A percentile compares a stretch with the other conserved stretches of the same genome.
Conservation (phyloP, 2,797 vertebrate species). For the Spheniscus humboldti region DNA sequence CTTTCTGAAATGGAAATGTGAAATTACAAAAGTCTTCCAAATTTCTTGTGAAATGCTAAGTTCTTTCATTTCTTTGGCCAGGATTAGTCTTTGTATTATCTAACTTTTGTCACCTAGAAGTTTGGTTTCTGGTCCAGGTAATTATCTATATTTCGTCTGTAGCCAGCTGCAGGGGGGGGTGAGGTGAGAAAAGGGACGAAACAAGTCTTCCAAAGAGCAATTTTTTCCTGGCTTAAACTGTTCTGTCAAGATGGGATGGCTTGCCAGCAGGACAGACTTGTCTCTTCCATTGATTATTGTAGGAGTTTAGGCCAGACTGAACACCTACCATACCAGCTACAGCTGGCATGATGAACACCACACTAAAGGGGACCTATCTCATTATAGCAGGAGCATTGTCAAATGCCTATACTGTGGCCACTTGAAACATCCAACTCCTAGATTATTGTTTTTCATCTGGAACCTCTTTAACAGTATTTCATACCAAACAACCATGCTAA, state of each 20-base stretch:
- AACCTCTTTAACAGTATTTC: slow-evolving; percentile 25
- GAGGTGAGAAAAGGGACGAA: not conserved
- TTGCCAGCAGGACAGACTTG: not conserved
- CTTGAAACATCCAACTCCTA: not conserved
- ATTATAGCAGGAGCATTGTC: not conserved
- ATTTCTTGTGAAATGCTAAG: not conserved
- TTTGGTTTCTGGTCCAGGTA: not conserved
- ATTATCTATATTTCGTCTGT: not conserved
- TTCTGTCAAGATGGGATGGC: not conserved
- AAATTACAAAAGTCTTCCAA: not conserved
- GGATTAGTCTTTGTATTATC: not conserved
- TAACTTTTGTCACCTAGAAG: not conserved
- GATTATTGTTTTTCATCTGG: slow-evolving; percentile 6
- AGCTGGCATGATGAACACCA: not conserved
- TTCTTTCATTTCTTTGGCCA: not conserved
- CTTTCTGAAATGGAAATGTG: not conserved
- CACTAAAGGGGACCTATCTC: not conserved
- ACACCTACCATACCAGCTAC: not conserved
- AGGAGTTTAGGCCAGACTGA: not conserved
- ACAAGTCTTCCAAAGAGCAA: not conserved
- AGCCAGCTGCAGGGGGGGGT: fast-evolving
- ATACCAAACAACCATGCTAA: not conserved
- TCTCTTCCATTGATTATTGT: not conserved
- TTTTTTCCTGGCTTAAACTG: not conserved
- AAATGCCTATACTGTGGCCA: not conserved